Evolutionary conservation across 2,797 vertebrate genomes (phyloP), one percentile per base, ranked within the genome.

Genomic region (Sitta carolinensis): DNA sequence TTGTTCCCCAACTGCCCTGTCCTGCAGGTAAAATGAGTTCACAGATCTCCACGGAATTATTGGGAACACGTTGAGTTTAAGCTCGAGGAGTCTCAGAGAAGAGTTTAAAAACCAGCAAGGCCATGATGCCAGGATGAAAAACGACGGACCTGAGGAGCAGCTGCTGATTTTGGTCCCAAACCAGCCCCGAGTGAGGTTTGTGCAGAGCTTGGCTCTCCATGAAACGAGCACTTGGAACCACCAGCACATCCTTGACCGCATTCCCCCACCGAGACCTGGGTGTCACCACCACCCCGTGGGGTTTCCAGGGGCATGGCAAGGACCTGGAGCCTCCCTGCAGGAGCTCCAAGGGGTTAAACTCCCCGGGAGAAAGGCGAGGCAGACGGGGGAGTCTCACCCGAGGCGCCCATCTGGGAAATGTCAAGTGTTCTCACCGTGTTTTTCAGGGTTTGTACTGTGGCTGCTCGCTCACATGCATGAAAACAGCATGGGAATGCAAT

Each of bases 401-500:
- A 90, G 94, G 94, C 10, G 63, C 95, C 96, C 96, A 95, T 97
- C 96, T 97, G 97, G 96, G 96, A 96, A 97, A 97, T 95, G 97
- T 97, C 96, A 95, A 83, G 92, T 67, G 90, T 87, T 96, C 93
- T 93, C 95, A 73, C 95, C 58, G 78, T 95, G 93, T 96, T 97
- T 96, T 94, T 74, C 84, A 55, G 95, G 96, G 93, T 97, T 96
- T 96, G 96, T 97, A 94, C 96, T 96, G 97, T 91, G 97, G 97
- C 95, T 90, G 96, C 97, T 96, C 77, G 30, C 94, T 96, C 85
- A 81, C 95, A 93, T 96, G 96, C 96, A 94, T 95, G 97, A 96
- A 96, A 97, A 97, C 96, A 97, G 95, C 95, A 94, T 90, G 97
- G 95, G 97, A 97, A 97, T 95, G 97, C 96, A 97, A 88, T 96